Evolutionary conservation across 2,113 vertebrate species (phyloP), one percentile per base, ranked within the genome.

Genomic region (Indri indri): DNA sequence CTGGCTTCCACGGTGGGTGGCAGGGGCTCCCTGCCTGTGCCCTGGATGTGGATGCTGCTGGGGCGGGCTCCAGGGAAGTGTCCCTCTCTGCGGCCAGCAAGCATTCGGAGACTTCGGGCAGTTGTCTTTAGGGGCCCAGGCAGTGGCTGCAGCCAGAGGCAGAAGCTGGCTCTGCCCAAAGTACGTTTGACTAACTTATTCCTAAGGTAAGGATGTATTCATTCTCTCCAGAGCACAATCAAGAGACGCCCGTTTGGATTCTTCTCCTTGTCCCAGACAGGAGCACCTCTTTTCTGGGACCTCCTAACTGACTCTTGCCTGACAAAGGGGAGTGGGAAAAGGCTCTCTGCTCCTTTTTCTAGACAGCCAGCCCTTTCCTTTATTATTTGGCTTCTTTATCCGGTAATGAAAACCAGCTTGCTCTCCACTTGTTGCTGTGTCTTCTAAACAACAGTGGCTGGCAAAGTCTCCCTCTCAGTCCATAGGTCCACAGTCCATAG

Each of bases 371-470:
- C 70, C 25, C 40, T 94, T 85, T 83, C 90, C 65, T 61, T 81
- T 20, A 16, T 42, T 40, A 27, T 45, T 65, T 37, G 57, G 71
- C 59, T 77, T 96, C 90, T 68, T 94, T 97, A 94, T 42, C 87
- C 71, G 13, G 65, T 59, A 88, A 92, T 77, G 94, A 97, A 96
- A 96, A 76, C 74, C 81, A 90, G 65, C 52, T 97, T 66, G 16
- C 61, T 95, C 92, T 83, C 94, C 57, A 20, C 85, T 83, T 87
- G 91, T 91, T 0, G 0, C 74, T 0, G 59, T 59, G 47, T 70
- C 93, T 88, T 95, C 90, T 96, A 90, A 93, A 90, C 92, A 91
- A 59, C 23, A n/a, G 32, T 2, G 73, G 80, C 70, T 8, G 40
- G 74, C 71, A 79, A 65, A 50, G 25, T 30, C 86, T 52, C 23